Percentiles rank a stretch among this genome's conserved stretches.
Evolutionary conservation across 2,888 invertebrate species (phyloP).

Genomic region (Cylindroiulus punctatus): DNA sequence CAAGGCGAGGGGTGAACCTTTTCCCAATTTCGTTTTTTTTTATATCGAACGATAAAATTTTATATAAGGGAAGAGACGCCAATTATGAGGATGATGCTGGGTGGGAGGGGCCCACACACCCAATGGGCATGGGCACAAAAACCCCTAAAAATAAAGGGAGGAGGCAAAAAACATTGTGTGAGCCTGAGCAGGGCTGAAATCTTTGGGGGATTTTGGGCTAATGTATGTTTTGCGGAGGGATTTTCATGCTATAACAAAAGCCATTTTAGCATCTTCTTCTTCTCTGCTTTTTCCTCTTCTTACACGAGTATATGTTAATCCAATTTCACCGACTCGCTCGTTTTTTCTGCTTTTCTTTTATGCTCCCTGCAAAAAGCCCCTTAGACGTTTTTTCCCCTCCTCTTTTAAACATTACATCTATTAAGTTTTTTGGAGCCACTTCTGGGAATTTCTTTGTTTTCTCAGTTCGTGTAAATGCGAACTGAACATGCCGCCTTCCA

Average conservation of each 20-base stretch:
- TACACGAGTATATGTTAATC: constrained; percentile 29
- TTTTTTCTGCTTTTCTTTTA: not conserved
- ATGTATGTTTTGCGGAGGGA: constrained; percentile 34
- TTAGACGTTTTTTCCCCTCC: not conserved
- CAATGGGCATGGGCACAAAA: not conserved
- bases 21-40: not conserved
- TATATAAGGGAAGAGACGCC: not conserved
- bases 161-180: not conserved
- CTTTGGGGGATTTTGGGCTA: constrained; percentile 10
- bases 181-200: not conserved
- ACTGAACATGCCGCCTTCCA: not conserved
- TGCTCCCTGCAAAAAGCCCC: not conserved
- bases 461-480: constrained; percentile 29
- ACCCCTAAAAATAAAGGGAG: not conserved
- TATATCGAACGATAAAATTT: not conserved
- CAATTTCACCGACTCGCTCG: not conserved
- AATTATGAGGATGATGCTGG: constrained; percentile 35
- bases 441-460: constrained; percentile 44
- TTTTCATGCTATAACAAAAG: constrained; percentile 31
- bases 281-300: not conserved
- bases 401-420: constrained; percentile 36
- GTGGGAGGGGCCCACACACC: not conserved
- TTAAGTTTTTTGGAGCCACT: constrained; percentile 16
- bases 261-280: constrained; percentile 28
- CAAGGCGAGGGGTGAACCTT: not conserved